Base-by-base conservation (phyloP, 2,797 vertebrate species). In the Parotocinclus haroldoi region DNA sequence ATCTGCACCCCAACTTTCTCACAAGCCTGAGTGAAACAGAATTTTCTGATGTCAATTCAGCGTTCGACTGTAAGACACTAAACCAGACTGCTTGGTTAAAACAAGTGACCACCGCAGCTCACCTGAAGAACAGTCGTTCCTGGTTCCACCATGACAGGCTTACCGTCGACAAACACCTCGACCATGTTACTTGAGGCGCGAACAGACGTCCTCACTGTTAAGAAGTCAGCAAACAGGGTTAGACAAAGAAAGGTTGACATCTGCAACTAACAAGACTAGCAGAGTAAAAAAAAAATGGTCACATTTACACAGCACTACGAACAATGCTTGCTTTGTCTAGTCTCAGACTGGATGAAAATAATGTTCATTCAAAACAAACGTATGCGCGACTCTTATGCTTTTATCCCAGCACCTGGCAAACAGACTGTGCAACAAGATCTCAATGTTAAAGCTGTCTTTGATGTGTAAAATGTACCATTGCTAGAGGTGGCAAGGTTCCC, bases 121-220 rank as follows among this genome's bases (percentile, higher is more conserved):
- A 99, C 96, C 90, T 99, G 97, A 53, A 99, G 87, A 13, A 99
- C 94, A 7, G 97, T 99, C 7, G 97, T 99, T 74, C 96, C 96
- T 0, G 95, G 88, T 78, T 93, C 92, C 72, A 99, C 97, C 85
- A 94, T 81, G 0, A 98, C 77, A 70, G 95, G 86, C 11, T 93
- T 92, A 10, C 95, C 96, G 81, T 99, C 96, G 53, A 99, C 91
- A 88, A 99, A 99, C 39, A 99, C 95, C 72, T 99, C 96, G 78
- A 99, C 92, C 83, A 97, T 84, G 82, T 94, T 96, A 83, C 93
- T 94, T 50, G 84, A 84, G 67, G 93, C 91, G 46, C 93, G 93
- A 1, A 89, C 84, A 48, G 90, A 76, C 67, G 87, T 86, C 59
- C 86, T 88, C 53, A 90, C 95, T 98, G 71, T 71, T 7, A 4